Conservation (phyloP, 2,113 vertebrate genomes). For the Psittacara wagleri region DNA sequence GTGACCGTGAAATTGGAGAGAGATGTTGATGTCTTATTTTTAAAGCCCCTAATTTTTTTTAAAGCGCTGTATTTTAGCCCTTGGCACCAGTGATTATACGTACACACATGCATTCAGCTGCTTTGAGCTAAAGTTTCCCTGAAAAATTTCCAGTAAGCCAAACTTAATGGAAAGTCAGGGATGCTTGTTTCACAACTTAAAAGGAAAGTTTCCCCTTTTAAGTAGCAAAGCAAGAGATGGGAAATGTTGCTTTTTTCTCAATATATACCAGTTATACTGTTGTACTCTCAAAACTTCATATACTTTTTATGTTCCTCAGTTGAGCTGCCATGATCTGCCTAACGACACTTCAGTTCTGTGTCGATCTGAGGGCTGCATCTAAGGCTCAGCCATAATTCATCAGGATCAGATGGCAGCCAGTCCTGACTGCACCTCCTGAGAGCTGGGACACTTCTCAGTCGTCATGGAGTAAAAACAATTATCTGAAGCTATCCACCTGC, state of each 20-base stretch:
- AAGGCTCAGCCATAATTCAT: slow-evolving; percentile 6
- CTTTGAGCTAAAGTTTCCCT: not conserved
- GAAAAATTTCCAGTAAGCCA: not conserved
- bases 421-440: not conserved
- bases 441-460: slow-evolving; percentile 3
- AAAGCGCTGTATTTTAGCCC: not conserved
- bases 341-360: not conserved
- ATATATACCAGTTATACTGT: not conserved
- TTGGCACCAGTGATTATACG: not conserved
- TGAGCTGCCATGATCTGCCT: not conserved
- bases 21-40: not conserved
- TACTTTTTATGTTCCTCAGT: not conserved
- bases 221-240: not conserved
- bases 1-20: not conserved
- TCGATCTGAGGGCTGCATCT: not conserved
- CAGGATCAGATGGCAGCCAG: slow-evolving; percentile 32
- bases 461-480: not conserved
- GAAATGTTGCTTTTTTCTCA: not conserved
- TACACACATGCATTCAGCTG: not conserved
- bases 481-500: slow-evolving; percentile 36
- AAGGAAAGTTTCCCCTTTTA: not conserved
- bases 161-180: not conserved
- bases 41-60: not conserved
- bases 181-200: not conserved
- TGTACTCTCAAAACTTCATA: not conserved